Evolutionary conservation across 2,888 invertebrate species (phyloP), one percentile per base, ranked within the genome.

Genomic region (Oxycera nigricornis): DNA sequence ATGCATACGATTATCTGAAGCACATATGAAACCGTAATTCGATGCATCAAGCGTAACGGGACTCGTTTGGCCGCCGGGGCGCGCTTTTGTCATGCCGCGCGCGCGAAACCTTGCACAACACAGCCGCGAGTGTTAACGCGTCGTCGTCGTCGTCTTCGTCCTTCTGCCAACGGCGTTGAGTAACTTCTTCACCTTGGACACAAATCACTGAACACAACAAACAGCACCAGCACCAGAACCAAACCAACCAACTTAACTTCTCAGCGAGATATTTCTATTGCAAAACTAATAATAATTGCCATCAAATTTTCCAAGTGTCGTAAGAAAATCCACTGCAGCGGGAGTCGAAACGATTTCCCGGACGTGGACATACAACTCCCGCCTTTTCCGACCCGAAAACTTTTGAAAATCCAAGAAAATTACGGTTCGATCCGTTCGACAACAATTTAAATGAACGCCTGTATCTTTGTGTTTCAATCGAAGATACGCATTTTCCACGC

Each of bases 21-120:
- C n/a, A n/a, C n/a, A n/a, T n/a, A n/a, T n/a, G n/a, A n/a, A n/a
- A n/a, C n/a, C n/a, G n/a, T n/a, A n/a, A n/a, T n/a, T n/a, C n/a
- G n/a, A n/a, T n/a, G n/a, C n/a, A n/a, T n/a, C n/a, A n/a, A n/a
- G n/a, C n/a, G 17, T 46, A 46, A 46, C 46, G 46, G 46, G 11
- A 46, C 3, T 46, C 14, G 46, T 14, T 46, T 46, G 3, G 50
- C 50, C 68, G 68, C 30, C 50, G 50, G 68, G 50, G 52, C 68
- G 50, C 68, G 46, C 20, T 17, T 68, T n/a, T 35, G 28, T 68
- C 68, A 68, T 68, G 20, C 30, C 50, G 68, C 46, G 68, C 28
- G 68, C 41, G 30, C 24, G 22, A 50, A 28, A 30, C 30, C 11
- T 35, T 24, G 50, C 50, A 50, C 9, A 17, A 6, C 4, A 17